Conservation (phyloP, 2,113 vertebrate species). For the Paratilapia polleni region DNA sequence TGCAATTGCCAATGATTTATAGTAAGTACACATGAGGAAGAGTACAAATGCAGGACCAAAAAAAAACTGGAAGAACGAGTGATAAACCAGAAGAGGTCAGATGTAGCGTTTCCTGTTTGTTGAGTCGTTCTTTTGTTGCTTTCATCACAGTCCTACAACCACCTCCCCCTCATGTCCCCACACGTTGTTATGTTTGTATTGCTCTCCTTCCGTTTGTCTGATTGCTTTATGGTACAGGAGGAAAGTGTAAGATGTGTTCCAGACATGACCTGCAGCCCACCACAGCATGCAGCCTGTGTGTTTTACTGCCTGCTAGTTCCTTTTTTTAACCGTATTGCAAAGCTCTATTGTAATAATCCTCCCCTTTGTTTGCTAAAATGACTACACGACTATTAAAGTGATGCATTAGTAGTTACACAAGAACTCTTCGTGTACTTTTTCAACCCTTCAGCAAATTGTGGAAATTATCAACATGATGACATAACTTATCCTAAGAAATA, state of each 20-base stretch:
- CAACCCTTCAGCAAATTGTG: neutral
- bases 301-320: neutral
- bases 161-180: neutral
- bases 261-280: neutral
- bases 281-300: neutral
- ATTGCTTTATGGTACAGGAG: slow-evolving; percentile 32
- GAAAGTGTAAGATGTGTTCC: slow-evolving; percentile 7
- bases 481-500: neutral
- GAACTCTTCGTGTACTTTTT: neutral
- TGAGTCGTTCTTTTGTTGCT: neutral
- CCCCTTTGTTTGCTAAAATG: neutral
- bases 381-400: neutral
- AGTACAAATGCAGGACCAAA: neutral
- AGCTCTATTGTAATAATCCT: neutral
- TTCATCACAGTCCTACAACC: neutral
- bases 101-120: slow-evolving; percentile 41
- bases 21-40: neutral
- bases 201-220: slow-evolving; percentile 20
- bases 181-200: slow-evolving; percentile 32
- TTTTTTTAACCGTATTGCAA: neutral
- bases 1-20: neutral
- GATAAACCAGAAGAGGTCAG: neutral
- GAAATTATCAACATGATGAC: neutral
- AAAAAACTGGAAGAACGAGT: neutral
- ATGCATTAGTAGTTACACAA: neutral